Base-by-base conservation (phyloP, 2,113 vertebrate species). In the Empidonax alnorum region DNA sequence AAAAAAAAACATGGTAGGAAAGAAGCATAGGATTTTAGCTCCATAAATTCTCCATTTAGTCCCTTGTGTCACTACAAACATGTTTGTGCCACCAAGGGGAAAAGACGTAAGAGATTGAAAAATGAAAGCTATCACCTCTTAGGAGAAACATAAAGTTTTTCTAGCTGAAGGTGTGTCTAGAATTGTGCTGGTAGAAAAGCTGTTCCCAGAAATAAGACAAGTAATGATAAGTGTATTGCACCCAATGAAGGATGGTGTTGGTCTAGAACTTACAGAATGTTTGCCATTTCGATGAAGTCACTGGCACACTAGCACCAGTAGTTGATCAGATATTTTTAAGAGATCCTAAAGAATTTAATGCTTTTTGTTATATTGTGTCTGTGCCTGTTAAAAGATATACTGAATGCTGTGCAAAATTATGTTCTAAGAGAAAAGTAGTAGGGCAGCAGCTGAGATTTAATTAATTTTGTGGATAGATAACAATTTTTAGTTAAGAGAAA, bases 401-500 rank as follows among this genome's bases (percentile, higher is more conserved):
- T 71, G 85, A 83, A 81, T 90, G 30, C 17, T 63, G 24, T 80
- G 65, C 56, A 77, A 83, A 74, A 85, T 77, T 83, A 31, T 41
- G 14, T 66, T 85, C 33, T 85, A 83, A 79, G 55, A 88, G 75
- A 92, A 68, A 2, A 83, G 53, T 52, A 50, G 71, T 56, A 61
- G 79, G 68, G 50, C 28, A 92, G 65, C 56, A 86, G 80, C 41
- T 85, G 72, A 74, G 22, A 90, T 84, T 94, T 50, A 85, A 33
- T 92, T 88, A 55, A 67, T 92, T 92, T 88, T 87, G 71, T 56
- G 22, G 79, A 44, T 30, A 62, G 67, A 66, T 55, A 95, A 42
- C 37, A 59, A 42, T 83, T 79, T 91, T 80, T 46, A 52, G 20
- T 84, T 94, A 78, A 85, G 53, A 81, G 56, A 13, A 75, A 71